Base-by-base conservation (phyloP, 2,888 invertebrate genomes). In the Ashinkailepas kermadecensis region DNA sequence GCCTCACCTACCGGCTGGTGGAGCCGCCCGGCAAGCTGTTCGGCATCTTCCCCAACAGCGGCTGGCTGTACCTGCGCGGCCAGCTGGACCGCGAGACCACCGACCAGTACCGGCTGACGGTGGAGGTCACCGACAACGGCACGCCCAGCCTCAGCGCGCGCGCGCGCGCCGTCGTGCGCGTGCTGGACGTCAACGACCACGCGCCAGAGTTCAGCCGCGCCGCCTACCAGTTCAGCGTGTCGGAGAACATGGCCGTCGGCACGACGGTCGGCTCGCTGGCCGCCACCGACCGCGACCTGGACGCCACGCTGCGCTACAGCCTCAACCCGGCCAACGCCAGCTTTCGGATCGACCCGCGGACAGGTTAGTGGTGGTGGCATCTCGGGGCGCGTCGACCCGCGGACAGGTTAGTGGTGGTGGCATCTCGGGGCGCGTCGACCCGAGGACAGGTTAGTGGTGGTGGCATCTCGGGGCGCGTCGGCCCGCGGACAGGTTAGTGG, bases 91-190 rank as follows among this genome's bases (percentile, higher is more conserved):
- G 90, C 21, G 88, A 90, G 13, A 88, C 90, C 0, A 89, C 89
- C 83, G 90, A 91, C 67, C 92, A 93, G 85, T 91, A 94, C 57
- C 93, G 95, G 86, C 88, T 99, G 59, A 92, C 93, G 9, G 91
- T 99, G 9, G 90, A 92, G 21, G 98, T 97, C 0, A 91, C 91
- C 67, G 98, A 99, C 87, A 91, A 91, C 79, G 98, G 98, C 0
- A 91, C 90, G 81, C 94, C 95, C 0, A 89, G 92, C 3, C 89
- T 92, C 82, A 91, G 91, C 81, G 89, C 93, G 0, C 90, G 92
- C 0, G 92, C 93, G 0, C 90, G 94, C 1, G 91, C 97, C 11
- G 90, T 93, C 81, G 90, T 95, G 23, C 93, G 92, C 85, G 90
- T 93, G 3, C 92, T 91, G 74, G 91, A 92, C 54, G 90, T 91